Percentiles rank a stretch among this genome's conserved stretches.
phyloP scores from a whole-genome alignment of 2,888 invertebrate species.

The Eupeodes luniger region DNA sequence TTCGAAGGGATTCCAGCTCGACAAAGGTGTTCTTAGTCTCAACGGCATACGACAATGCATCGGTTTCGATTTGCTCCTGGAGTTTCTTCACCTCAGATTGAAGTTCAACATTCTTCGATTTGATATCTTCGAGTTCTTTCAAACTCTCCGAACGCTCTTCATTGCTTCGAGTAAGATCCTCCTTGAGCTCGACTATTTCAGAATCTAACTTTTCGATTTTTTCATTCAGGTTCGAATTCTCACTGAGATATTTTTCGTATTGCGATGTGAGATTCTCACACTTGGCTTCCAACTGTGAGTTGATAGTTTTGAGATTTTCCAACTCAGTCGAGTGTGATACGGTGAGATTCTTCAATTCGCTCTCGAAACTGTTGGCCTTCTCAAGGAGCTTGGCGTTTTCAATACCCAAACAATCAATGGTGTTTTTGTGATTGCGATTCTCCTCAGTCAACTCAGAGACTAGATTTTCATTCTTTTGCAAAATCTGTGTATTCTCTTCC shows the following conservation, averaged over 20 bases:
- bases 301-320: conserved; percentile 70
- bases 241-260: conserved; percentile 76
- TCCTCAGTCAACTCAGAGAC: conserved; percentile 80
- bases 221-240: conserved; percentile 72
- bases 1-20: conserved; percentile 81
- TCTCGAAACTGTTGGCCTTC: conserved; percentile 77
- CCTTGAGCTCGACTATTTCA: conserved; percentile 79
- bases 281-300: conserved; percentile 70
- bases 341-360: conserved; percentile 78
- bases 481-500: conserved; percentile 79
- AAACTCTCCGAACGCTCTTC: conserved; percentile 78
- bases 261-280: conserved; percentile 76
- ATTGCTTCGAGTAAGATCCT: conserved; percentile 78
- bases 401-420: conserved; percentile 78
- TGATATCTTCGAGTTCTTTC: conserved; percentile 79
- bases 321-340: conserved; percentile 80
- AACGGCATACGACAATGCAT: conserved; percentile 81
- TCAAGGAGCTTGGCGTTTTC: conserved; percentile 79
- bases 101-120: conserved; percentile 80
- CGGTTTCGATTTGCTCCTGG: conserved; percentile 81
- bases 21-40: conserved; percentile 81
- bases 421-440: conserved; percentile 79
- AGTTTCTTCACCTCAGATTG: conserved; percentile 79
- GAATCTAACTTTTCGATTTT: conserved; percentile 77
- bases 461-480: conserved; percentile 80